These are phyloP conservation scores for Ypsolopha sequella DNA, from an alignment of 2,888 invertebrate genomes.

Conservation along the genomic window DNA sequence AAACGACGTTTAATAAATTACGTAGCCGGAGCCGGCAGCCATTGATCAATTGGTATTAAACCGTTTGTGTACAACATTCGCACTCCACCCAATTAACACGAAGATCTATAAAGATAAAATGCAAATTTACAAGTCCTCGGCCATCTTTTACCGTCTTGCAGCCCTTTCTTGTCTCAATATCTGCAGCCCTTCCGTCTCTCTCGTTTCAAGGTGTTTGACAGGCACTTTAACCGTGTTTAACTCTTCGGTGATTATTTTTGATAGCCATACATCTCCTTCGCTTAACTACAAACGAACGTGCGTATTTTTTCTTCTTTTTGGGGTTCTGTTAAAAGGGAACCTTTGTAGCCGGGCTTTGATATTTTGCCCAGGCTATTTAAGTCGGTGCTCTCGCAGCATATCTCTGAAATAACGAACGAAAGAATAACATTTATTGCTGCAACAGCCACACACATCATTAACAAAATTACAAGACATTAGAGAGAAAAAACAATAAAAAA, in stretches of 20 bases:
- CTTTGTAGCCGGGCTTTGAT: no score
- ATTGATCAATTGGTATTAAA: constrained; percentile 54
- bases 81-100: constrained; percentile 49
- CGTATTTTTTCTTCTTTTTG: constrained; percentile 14
- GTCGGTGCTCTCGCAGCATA: no score
- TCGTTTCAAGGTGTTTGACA: constrained; percentile 17
- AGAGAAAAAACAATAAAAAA: no score
- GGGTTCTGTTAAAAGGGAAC: constrained; percentile 5
- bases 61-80: constrained; percentile 41
- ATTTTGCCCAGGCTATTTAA: no score
- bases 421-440: no score
- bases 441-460: no score
- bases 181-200: constrained; percentile 12
- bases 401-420: no score
- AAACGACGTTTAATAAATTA: constrained; percentile 17
- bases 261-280: constrained; percentile 25
- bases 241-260: constrained; percentile 16
- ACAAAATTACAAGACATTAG: no score
- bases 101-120: constrained; percentile 51
- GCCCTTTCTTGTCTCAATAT: constrained; percentile 21
- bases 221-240: constrained; percentile 15
- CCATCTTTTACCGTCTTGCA: constrained; percentile 24
- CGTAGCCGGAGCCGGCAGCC: constrained; percentile 38
- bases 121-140: constrained; percentile 34
- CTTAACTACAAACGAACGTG: constrained; percentile 17